Evolutionary conservation across 2,797 vertebrate species (phyloP), one percentile per base, ranked within the genome.

Genomic region (Sciaenops ocellatus): DNA sequence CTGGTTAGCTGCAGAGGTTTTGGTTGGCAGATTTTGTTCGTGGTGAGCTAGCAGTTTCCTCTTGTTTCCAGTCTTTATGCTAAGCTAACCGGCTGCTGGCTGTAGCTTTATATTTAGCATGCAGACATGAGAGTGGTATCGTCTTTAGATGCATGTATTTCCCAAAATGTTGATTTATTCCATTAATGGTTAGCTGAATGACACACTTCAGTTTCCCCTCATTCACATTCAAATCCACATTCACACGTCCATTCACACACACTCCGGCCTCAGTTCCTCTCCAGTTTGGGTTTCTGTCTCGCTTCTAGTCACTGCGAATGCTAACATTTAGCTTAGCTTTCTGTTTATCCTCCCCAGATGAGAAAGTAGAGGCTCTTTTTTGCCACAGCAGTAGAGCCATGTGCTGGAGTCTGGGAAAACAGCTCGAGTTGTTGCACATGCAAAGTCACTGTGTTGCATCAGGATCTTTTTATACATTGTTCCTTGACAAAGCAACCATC

Each of bases 401-500:
- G 30, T 48, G 59, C 65, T 52, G 1, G 34, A 47, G 55, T 73
- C 52, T 65, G 20, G 22, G n/a, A 67, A 72, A 80, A 69, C 68
- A 50, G 34, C 55, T 46, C 42, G 2, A 38, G 47, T 52, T 24
- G 51, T 44, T 79, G 65, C 51, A 20, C 17, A 44, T 82, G 61
- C 69, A 70, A 41, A 76, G 76, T 88, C 85, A 52, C 46, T 18
- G 3, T 48, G 75, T 79, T 76, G 62, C 26, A 50, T 81, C 64
- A 65, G 59, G 24, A 41, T 54, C 51, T 85, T 73, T 83, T 85
- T 46, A 38, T 77, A 48, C 44, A 41, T 65, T 51, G 79, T 84
- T 74, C 20, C 70, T 41, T 77, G 80, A 89, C 76, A 65, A 79
- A 83, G 75, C 75, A 41, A 41, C 65, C 38, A 5, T 47, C 69